A percentile compares a stretch with the other conserved stretches of the same genome.
These are phyloP conservation scores for Daktulosphaira vitifoliae DNA, from an alignment of 1,140 invertebrate genomes.

Conservation along the genomic window DNA sequence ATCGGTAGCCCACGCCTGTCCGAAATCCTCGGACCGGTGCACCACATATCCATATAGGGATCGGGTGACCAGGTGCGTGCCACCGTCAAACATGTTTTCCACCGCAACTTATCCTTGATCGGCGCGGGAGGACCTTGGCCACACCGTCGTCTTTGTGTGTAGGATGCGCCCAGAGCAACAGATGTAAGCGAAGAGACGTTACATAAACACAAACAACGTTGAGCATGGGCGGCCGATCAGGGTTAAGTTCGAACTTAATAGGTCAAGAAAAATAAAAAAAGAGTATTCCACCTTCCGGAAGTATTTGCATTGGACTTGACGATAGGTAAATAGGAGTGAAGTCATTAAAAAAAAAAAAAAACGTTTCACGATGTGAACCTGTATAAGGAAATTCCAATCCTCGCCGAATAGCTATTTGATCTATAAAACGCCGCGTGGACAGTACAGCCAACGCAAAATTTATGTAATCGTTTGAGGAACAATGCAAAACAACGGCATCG, in stretches of 20 bases:
- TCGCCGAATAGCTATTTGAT: no score
- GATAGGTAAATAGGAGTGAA: no score
- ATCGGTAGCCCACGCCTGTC: conserved; percentile 1
- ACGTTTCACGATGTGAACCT: no score
- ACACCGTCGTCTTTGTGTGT: neutral
- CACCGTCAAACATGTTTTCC: neutral
- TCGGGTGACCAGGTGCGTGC: conserved; percentile 19
- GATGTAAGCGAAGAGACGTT: neutral
- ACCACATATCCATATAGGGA: conserved; percentile 32
- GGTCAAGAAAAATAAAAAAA: no score
- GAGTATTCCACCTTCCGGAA: no score
- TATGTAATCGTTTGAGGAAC: no score
- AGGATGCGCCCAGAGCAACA: neutral
- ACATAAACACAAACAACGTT: neutral
- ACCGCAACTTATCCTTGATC: neutral
- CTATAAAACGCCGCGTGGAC: no score
- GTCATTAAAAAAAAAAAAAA: no score
- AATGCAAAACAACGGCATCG: no score
- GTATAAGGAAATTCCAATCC: no score
- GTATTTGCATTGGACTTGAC: no score
- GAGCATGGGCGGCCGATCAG: neutral
- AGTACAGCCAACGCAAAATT: no score
- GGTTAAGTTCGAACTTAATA: conserved; percentile 12
- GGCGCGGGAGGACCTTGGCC: neutral
- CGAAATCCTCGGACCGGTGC: conserved; percentile 13